Evolutionary conservation across 2,113 vertebrate genomes (phyloP).

Genomic region (Lamprotornis superbus): DNA sequence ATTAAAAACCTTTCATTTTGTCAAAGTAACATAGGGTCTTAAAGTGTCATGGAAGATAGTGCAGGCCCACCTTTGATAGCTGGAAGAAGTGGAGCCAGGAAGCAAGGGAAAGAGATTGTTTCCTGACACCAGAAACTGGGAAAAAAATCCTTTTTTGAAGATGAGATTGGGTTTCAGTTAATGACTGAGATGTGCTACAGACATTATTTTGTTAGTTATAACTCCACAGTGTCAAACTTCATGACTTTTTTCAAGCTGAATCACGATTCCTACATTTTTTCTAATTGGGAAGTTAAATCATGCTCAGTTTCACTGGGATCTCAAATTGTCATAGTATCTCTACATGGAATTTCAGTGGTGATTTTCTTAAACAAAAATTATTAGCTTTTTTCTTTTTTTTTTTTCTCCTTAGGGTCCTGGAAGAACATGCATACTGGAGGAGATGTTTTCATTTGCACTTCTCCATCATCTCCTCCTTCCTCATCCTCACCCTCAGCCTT

Average conservation of each 20-base stretch:
- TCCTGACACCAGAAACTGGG: not conserved
- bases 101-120: not conserved
- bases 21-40: not conserved
- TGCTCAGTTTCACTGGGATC: not conserved
- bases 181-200: not conserved
- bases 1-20: not conserved
- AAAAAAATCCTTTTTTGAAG: not conserved
- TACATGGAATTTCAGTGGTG: rapidly evolving
- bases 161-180: not conserved
- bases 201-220: not conserved
- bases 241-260: not conserved
- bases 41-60: not conserved
- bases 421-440: not conserved
- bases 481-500: not conserved
- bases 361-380: not conserved
- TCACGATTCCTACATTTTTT: not conserved
- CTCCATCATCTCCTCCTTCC: not conserved
- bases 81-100: not conserved
- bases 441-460: not conserved
- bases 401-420: not conserved
- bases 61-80: not conserved
- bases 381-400: not conserved
- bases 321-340: not conserved
- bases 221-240: not conserved
- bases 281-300: not conserved